Evolutionary conservation across 2,888 invertebrate species (phyloP), one percentile per base, ranked within the genome.

Genomic region (Apodemia duryi): DNA sequence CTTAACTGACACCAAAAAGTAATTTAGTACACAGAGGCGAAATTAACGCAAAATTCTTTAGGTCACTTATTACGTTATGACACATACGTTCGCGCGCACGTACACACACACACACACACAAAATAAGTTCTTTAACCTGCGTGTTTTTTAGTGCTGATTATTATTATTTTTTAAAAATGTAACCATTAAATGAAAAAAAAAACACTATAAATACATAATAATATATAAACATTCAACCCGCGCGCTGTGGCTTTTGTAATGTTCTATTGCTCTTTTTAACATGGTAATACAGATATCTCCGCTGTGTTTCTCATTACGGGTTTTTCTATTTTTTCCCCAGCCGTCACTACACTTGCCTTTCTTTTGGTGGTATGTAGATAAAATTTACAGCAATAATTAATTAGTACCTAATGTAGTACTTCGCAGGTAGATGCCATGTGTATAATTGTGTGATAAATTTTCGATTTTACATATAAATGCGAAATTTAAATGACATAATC

Each of bases 321-420:
- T 71, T 68, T 49, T 46, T 60, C n/a, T 49, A 57, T 6, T 66
- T 70, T 71, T 70, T 69, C 70, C 73, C 72, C 69, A 69, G 43
- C 71, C 68, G 69, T 69, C 69, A 67, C 66, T 66, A 76, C 73
- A 83, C 79, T 85, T 89, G 88, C 88, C 87, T 89, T 89, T 88
- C 84, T 86, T 88, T 88, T 80, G 83, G 84, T 88, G 86, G 86
- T 87, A 84, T 88, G 83, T 90, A 88, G 87, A 82, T 82, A 87
- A 85, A 85, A 74, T 81, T 85, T 83, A 88, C 88, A 91, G 91
- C 91, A 91, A 91, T 91, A 91, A 91, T 86, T 91, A 91, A 91
- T 86, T 90, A 89, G 88, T 86, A 84, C 74, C 77, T 89, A 88
- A 88, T 75, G 85, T 88, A 88, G 88, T 82, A 79, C 75, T 83